Evolutionary conservation across 1,140 invertebrate genomes (phyloP), one percentile per base, ranked within the genome.

Genomic region (Sycophila sp.): DNA sequence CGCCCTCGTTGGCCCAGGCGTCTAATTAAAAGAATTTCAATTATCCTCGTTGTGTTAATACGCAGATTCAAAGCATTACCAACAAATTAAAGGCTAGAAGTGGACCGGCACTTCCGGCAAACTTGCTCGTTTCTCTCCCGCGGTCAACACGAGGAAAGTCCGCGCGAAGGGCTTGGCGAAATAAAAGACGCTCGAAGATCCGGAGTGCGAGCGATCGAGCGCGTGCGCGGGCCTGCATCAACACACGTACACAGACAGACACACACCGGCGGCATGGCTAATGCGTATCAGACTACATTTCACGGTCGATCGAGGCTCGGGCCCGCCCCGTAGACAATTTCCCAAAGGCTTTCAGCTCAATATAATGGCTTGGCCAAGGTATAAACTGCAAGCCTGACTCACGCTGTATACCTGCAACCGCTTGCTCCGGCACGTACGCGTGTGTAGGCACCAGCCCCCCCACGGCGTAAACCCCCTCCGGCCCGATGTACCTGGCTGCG

Each of bases 281-380:
- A 80, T 80, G 75, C 78, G 79, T 76, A 81, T 81, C 73, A 74
- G 79, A 82, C 77, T 82, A 80, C 77, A 81, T 81, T 82, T 81
- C 80, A 81, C 76, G 80, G 74, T 77, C 77, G 79, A 81, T 81
- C 79, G 80, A 79, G 74, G 56, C 73, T 56, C 47, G 1, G 45
- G 49, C 62, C 60, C 71, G 64, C 70, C 71, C 75, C 72, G 77
- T 79, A 80, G 79, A 81, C 79, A 76, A 80, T 81, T 81, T 81
- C 79, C 80, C 80, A 81, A 80, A 80, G 80, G 78, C 77, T 78
- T 79, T 70, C 67, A 77, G 78, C 68, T 60, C 74, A 73, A 79
- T 80, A 81, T 81, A 81, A 81, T 78, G 72, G 76, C 60, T 64
- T 60, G 55, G 72, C 73, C 71, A 75, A 78, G 77, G 75, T 76